Evolutionary conservation across 2,113 vertebrate genomes (phyloP).

Genomic region (Ammodytes marinus): DNA sequence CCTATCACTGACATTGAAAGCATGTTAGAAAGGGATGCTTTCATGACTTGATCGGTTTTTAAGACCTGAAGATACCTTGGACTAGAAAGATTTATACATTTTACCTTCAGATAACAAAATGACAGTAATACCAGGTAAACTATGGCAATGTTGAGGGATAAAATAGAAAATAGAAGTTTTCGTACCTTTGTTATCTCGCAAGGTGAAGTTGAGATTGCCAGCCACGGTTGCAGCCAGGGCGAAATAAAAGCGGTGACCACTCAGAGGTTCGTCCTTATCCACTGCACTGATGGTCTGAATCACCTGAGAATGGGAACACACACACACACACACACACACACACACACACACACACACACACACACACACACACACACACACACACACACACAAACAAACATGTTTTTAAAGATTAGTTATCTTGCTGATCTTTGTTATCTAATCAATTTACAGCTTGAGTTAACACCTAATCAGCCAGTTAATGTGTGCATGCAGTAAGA

Average conservation of each 20-base stretch:
- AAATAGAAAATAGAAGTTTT: background rate
- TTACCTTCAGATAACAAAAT: background rate
- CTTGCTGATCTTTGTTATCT: conserved; percentile 19
- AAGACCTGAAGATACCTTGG: background rate
- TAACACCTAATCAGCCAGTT: conserved; percentile 30
- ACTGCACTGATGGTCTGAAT: conserved; percentile 97
- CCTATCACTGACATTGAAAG: too few relatives aligned
- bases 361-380: too few relatives aligned
- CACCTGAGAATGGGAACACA: conserved; percentile 80
- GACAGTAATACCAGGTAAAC: background rate
- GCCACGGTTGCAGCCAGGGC: conserved; percentile 87
- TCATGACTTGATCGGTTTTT: background rate
- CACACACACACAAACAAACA: too few relatives aligned
- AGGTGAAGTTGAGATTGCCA: conserved; percentile 94
- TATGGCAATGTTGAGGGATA: background rate
- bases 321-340: background rate
- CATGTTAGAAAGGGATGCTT: background rate
- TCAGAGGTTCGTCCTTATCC: conserved; percentile 94
- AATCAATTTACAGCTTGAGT: conserved; percentile 6
- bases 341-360: too few relatives aligned
- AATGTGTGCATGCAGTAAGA: conserved; percentile 9
- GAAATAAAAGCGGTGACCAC: conserved; percentile 94
- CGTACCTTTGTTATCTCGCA: conserved; percentile 95
- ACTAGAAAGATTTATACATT: background rate
- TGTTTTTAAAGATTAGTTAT: conserved; percentile 12